phyloP scores from a whole-genome alignment of 2,888 invertebrate species.

The Blera fallax region DNA sequence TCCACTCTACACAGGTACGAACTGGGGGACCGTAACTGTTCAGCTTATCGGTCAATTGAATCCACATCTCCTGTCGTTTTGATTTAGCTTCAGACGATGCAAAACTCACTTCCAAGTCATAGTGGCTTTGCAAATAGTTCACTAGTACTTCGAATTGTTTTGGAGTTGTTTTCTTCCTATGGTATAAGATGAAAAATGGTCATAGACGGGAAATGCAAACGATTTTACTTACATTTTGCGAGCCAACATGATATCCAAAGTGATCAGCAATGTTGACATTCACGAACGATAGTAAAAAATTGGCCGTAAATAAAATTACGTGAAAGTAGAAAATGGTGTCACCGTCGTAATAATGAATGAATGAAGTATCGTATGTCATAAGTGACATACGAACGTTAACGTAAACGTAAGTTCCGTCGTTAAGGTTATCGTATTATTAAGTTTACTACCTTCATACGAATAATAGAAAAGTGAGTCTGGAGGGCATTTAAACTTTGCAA shows the following conservation, averaged over 20 bases:
- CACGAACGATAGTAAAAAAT: too few relatives aligned
- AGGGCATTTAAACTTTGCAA: too few relatives aligned
- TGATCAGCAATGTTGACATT: too few relatives aligned
- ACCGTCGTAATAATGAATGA: too few relatives aligned
- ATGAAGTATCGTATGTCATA: background rate
- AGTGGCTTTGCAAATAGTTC: background rate
- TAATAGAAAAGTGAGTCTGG: too few relatives aligned
- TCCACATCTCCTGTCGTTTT: background rate
- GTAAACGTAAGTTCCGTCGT: background rate
- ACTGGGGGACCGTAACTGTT: background rate
- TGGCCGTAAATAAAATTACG: too few relatives aligned
- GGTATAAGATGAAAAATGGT: too few relatives aligned
- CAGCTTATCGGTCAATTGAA: background rate
- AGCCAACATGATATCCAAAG: too few relatives aligned
- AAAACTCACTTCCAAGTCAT: background rate
- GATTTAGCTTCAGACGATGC: background rate
- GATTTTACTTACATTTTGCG: background rate
- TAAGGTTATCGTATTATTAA: too few relatives aligned
- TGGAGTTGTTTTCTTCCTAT: conserved; percentile 1
- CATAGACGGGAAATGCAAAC: background rate
- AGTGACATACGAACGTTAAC: background rate
- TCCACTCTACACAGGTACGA: background rate
- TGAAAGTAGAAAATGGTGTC: background rate
- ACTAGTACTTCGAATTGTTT: conserved; percentile 17
- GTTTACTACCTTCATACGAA: too few relatives aligned